A percentile compares a stretch with the other conserved stretches of the same genome.
Conservation (phyloP, 2,797 vertebrate genomes). For the Xenopus petersii region DNA sequence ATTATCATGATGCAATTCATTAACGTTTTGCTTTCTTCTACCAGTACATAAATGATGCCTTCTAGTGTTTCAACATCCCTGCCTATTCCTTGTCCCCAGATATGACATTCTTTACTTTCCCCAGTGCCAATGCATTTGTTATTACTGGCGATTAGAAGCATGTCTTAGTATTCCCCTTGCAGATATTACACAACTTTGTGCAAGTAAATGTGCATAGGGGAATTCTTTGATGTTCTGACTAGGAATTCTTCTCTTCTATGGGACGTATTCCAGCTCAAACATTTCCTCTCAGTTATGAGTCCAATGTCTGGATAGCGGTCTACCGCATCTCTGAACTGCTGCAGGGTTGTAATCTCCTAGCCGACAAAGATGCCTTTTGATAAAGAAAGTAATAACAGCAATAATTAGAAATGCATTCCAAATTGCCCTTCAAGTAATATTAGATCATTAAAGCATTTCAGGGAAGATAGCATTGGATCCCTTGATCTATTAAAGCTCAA, state of each 20-base stretch:
- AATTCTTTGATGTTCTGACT: slow-evolving; percentile 20
- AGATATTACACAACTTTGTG: slow-evolving; percentile 9
- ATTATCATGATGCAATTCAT: too few species aligned
- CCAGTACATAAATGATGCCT: too few species aligned
- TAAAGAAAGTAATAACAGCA: not conserved
- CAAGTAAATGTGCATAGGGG: not conserved
- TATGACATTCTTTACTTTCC: not conserved
- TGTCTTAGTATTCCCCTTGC: not conserved
- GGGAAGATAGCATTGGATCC: too few species aligned
- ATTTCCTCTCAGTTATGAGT: slow-evolving; percentile 25
- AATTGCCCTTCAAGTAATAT: not conserved
- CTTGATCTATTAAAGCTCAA: too few species aligned
- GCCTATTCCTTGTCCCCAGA: not conserved
- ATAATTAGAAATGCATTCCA: not conserved
- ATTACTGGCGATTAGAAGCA: slow-evolving; percentile 6
- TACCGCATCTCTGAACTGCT: slow-evolving; percentile 5
- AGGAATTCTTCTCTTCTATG: not conserved
- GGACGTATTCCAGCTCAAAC: slow-evolving; percentile 25
- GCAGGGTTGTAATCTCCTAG: not conserved
- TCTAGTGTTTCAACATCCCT: not conserved
- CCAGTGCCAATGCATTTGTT: slow-evolving; percentile 1
- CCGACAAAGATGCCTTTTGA: slow-evolving; percentile 29
- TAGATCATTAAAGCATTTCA: too few species aligned
- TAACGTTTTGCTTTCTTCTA: too few species aligned
- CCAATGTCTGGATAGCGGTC: slow-evolving; percentile 4